Percentiles rank a stretch among this genome's conserved stretches.
phyloP scores from a whole-genome alignment of 2,113 vertebrate species.

The Serinus canaria region DNA sequence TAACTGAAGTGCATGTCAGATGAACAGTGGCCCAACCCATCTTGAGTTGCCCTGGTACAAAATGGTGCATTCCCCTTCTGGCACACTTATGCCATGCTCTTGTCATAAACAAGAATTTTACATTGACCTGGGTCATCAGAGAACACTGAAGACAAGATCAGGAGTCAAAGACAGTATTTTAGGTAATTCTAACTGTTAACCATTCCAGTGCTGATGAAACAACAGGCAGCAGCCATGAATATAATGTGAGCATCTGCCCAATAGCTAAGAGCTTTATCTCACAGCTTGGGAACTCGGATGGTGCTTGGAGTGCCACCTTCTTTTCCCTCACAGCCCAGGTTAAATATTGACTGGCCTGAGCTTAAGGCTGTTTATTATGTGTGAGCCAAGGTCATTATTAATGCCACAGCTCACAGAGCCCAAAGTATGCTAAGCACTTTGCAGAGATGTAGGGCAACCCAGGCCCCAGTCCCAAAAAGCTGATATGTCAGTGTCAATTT shows the following conservation, averaged over 20 bases:
- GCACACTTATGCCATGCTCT: fast-evolving
- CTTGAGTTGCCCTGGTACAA: neutral
- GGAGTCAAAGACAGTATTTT: neutral
- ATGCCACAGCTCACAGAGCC: neutral
- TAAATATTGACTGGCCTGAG: neutral
- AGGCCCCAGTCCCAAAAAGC: neutral
- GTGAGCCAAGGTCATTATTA: neutral
- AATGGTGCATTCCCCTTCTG: neutral
- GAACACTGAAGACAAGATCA: neutral
- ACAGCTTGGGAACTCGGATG: neutral
- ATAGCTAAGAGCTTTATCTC: neutral
- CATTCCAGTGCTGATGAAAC: neutral
- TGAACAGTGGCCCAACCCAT: neutral
- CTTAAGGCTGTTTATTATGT: neutral
- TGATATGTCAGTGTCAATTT: neutral
- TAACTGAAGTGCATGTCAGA: neutral
- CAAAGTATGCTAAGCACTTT: neutral
- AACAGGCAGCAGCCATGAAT: neutral
- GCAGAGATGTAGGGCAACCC: neutral
- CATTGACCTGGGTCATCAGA: neutral
- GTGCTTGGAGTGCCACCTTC: neutral
- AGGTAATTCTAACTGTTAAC: neutral
- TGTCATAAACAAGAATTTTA: neutral
- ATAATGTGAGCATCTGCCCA: neutral
- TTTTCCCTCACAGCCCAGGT: neutral